Evolutionary conservation across 23 tunicate genomes (phyloP), one percentile per base, ranked within the genome.

Genomic region (Trididemnum clinides): DNA sequence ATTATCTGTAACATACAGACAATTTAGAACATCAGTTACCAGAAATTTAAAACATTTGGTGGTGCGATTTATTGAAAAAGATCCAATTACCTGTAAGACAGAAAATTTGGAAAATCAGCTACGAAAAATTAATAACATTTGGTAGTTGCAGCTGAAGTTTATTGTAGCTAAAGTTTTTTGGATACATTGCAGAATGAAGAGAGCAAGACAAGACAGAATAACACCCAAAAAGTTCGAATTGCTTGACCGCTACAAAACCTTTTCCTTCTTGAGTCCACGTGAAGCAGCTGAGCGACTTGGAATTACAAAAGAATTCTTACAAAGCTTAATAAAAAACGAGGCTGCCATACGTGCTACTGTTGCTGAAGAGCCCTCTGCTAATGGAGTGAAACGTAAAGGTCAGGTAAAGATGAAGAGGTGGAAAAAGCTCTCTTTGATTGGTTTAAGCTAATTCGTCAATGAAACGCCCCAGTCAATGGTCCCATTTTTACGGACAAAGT

Each of bases 381-480:
- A 71, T 33, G 64, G 71, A 5, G 82, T 76, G 15, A 76, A 76
- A 76, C 82, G 82, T 44, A 76, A 76, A 76, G 82, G 82, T 76
- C 71, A 76, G 64, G 82, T 10, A 76, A 76, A 76, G 71, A 76
- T 76, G 71, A 76, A n/a, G 39, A 39, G 71, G 34, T 21, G 78
- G 50, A 71, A 71, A n/a, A 25, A 26, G 78, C 78, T 31, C 78
- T 71, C 54, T 31, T 31, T 71, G 78, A 28, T 30, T 71, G 78
- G 51, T 71, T n/a, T n/a, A n/a, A n/a, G n/a, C n/a, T 71, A 51
- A 71, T 29, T 71, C 78, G 50, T 26, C 49, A 33, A n/a, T 23
- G 49, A 26, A 71, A 71, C 6, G 78, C 78, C n/a, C 49, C 64
- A 76, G 82, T 76, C 39, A 76, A 39, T 76, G 64, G 64, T 44